Percentiles rank a stretch among this genome's conserved stretches.
These are phyloP conservation scores for Mactromeris polynyma DNA, from an alignment of 2,888 invertebrate species.

Conservation along the genomic window DNA sequence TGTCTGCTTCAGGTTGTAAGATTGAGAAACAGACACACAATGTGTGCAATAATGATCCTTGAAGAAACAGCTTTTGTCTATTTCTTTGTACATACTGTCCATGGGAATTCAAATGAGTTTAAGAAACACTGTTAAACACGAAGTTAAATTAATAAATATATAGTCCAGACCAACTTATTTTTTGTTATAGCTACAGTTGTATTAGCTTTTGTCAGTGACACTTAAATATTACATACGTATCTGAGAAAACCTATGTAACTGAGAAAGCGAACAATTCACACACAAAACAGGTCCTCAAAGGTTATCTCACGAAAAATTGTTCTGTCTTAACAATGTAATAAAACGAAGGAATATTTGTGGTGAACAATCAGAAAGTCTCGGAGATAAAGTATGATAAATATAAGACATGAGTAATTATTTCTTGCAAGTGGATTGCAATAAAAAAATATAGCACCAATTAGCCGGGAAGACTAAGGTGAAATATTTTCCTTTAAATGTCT, in stretches of 20 bases:
- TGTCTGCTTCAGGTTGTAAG: too few relatives aligned
- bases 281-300: background rate
- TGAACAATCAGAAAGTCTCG: background rate
- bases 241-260: background rate
- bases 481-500: too few relatives aligned
- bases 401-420: background rate
- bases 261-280: background rate
- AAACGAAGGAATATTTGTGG: conserved; percentile 1
- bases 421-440: background rate
- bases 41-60: too few relatives aligned
- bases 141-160: too few relatives aligned
- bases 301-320: background rate
- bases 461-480: background rate
- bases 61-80: too few relatives aligned
- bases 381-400: background rate
- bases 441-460: background rate
- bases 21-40: too few relatives aligned
- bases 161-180: too few relatives aligned
- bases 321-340: background rate
- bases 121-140: too few relatives aligned
- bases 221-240: background rate
- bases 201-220: too few relatives aligned
- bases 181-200: too few relatives aligned
- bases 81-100: too few relatives aligned
- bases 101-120: too few relatives aligned